Base-by-base conservation (phyloP, 2,888 invertebrate genomes). In the Amitus sp. region DNA sequence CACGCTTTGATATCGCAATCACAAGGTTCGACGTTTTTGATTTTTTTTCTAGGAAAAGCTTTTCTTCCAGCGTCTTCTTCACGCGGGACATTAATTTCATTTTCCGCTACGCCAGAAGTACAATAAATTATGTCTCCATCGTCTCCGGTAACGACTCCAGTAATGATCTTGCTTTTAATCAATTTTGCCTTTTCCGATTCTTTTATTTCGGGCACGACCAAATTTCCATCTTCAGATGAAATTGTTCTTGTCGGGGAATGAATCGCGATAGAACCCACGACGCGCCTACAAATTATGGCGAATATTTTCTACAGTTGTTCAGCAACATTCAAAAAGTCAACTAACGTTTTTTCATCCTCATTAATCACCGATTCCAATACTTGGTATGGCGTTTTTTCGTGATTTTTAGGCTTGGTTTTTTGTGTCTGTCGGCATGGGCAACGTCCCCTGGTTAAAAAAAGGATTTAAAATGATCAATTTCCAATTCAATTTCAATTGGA, bases 341-440 rank as follows among this genome's bases (percentile, higher is more conserved):
- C 74, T 73, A 62, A 68, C 15, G 71, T 71, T 27, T 66, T 57
- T 18, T 69, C 62, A 6, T 57, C 64, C 17, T 74, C 73, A 13
- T 67, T 65, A 3, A 60, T 53, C 7, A 74, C 43, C 2, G 69
- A 70, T 2, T 78, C 75, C 18, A 79, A 71, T 2, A 78, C 64
- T 28, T 70, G 39, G 23, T 71, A 70, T 0, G 74, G 72, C 7
- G 59, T 50, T 49, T 76, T 74, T 27, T 67, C 59, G 10, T 72
- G 73, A 48, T 64, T 69, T 23, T 67, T 72, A 0, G 62, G 28
- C n/a, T 74, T 57, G 2, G 71, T 48, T 33, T 76, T 75, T 27
- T 64, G 70, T 0, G 71, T 73, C 60, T 81, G 75, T 18, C 76
- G 69, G 46, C 79, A 78, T 0, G 72, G 68, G 46, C 78, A 78